These are phyloP conservation scores for Ganaspis sp. DNA, from an alignment of 1,140 invertebrate genomes.

Conservation along the genomic window DNA sequence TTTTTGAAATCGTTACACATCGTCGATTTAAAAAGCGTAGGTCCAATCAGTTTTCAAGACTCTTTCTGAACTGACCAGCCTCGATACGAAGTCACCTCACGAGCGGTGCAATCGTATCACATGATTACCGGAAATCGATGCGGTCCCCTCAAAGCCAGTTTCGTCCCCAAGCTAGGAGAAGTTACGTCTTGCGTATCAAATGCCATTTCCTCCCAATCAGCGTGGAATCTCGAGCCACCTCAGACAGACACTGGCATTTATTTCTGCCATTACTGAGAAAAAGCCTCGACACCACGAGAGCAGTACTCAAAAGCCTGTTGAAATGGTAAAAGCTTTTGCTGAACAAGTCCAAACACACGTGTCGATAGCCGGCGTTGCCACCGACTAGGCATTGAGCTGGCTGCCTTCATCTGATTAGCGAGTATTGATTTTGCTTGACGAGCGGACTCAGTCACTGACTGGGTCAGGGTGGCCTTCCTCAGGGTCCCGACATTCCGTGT, in stretches of 20 bases:
- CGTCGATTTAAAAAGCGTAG: too few relatives aligned
- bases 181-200: constrained; percentile 58
- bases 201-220: constrained; percentile 38
- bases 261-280: neutral
- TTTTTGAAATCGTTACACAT: too few relatives aligned
- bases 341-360: too few relatives aligned
- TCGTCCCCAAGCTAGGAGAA: constrained; percentile 34
- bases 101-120: constrained; percentile 47
- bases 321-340: too few relatives aligned
- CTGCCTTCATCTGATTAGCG: constrained; percentile 71
- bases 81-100: constrained; percentile 26
- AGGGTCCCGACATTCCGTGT: constrained; percentile 53
- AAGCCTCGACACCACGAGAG: too few relatives aligned
- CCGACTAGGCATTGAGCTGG: constrained; percentile 54
- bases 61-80: too few relatives aligned
- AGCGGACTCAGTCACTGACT: constrained; percentile 67
- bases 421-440: constrained; percentile 70
- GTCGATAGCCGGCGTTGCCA: too few relatives aligned
- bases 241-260: neutral
- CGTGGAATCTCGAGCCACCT: constrained; percentile 1
- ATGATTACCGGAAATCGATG: constrained; percentile 56
- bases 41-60: too few relatives aligned
- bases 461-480: constrained; percentile 69
- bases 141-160: constrained; percentile 40
- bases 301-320: too few relatives aligned